These are phyloP conservation scores for Heterotis niloticus DNA, from an alignment of 2,113 vertebrate species.

Conservation along the genomic window DNA sequence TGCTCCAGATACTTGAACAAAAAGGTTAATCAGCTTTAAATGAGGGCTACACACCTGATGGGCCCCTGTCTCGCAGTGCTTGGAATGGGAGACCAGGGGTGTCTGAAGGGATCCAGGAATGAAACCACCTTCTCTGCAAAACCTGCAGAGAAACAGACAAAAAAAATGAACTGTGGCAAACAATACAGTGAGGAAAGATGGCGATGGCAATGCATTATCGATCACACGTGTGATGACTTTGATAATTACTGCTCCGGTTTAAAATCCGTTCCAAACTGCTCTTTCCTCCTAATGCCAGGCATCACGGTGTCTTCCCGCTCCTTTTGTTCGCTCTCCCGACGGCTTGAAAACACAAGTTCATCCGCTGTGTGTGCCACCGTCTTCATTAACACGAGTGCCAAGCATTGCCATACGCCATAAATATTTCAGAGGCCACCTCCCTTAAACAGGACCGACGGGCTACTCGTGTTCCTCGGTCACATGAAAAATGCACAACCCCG, in stretches of 20 bases:
- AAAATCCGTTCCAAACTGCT: neutral
- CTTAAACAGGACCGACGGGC: constrained; percentile 64
- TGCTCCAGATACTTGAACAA: constrained; percentile 69
- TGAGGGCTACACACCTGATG: constrained; percentile 54
- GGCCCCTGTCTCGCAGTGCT: constrained; percentile 36
- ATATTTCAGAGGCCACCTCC: constrained; percentile 63
- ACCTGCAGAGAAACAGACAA: neutral
- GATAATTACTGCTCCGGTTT: neutral
- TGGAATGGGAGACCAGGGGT: constrained; percentile 10
- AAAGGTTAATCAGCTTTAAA: constrained; percentile 67
- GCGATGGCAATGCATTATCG: no score
- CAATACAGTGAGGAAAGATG: no score
- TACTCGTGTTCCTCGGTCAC: constrained; percentile 53
- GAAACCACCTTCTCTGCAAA: no score
- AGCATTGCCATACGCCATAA: constrained; percentile 59
- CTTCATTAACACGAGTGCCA: constrained; percentile 62
- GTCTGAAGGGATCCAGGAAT: no score
- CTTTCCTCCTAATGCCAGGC: neutral
- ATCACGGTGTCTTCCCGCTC: constrained; percentile 32
- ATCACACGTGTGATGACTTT: neutral
- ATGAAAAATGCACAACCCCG: constrained; percentile 72
- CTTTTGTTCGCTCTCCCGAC: constrained; percentile 26
- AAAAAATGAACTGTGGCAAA: no score
- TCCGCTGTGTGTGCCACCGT: constrained; percentile 46
- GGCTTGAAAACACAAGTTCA: constrained; percentile 43